phyloP scores from a whole-genome alignment of 2,797 vertebrate genomes.

The Myotis daubentonii region DNA sequence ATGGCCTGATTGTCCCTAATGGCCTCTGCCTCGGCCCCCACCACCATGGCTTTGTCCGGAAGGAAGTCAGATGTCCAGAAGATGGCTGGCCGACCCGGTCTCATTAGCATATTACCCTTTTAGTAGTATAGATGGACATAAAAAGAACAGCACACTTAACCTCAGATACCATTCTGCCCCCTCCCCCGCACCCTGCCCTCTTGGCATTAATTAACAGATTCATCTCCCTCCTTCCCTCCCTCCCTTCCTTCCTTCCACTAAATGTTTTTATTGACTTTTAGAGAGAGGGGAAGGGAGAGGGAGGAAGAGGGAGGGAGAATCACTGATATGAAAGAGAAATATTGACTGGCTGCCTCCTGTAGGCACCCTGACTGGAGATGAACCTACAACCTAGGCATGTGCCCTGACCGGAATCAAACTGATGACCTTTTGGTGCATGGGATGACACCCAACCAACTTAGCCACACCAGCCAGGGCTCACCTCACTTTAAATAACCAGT shows the following conservation, averaged over 20 bases:
- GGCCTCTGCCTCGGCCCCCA: too few species aligned
- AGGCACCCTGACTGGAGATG: neutral
- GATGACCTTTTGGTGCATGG: too few species aligned
- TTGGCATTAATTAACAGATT: neutral
- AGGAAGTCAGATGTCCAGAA: too few species aligned
- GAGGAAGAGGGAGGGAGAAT: too few species aligned
- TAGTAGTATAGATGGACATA: neutral
- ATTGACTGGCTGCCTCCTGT: neutral
- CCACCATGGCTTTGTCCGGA: too few species aligned
- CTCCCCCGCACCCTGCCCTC: fast-evolving
- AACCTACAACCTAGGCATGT: neutral
- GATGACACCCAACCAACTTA: neutral
- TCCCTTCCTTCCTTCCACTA: neutral
- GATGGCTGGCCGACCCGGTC: too few species aligned
- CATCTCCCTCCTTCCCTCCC: too few species aligned
- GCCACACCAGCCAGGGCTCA: neutral
- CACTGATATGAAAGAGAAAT: neutral
- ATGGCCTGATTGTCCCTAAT: too few species aligned
- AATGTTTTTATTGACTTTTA: neutral
- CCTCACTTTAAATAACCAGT: neutral
- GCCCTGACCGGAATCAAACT: neutral
- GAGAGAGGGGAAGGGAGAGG: neutral
- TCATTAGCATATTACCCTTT: too few species aligned
- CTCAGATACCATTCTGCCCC: neutral
- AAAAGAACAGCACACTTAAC: neutral